Base-by-base conservation (phyloP, 2,888 invertebrate genomes). In the Notocelia uddmanniana region DNA sequence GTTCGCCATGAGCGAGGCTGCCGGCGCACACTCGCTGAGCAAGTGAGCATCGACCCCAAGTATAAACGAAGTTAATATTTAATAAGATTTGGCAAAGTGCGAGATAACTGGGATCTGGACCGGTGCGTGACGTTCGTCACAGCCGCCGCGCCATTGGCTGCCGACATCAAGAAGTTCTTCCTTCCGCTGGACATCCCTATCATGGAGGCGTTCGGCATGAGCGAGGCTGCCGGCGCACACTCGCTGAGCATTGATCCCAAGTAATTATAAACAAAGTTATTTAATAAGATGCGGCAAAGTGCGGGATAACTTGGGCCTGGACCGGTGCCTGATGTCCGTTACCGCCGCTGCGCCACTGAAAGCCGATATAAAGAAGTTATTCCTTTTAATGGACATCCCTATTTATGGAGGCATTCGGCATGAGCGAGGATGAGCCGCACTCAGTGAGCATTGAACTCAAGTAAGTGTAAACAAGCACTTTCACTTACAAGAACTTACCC, bases 291-390 rank as follows among this genome's bases (percentile, higher is more conserved):
- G 31, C 8, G 31, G 0, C 8, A 31, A 31, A 31, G 31, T 8
- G 31, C 8, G 31, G 5, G 31, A 31, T 31, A 31, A 31, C 31
- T 31, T 31, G 31, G 31, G 31, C 31, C 31, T 5, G 8, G 31
- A 31, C 31, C 31, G 31, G 31, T 97, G 97, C 80, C 84, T 90
- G 64, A 89, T 95, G 15, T 96, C 96, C 81, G 94, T 96, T 67
- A 96, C 97, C 2, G 97, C 97, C 0, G 98, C 98, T 0, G 98
- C 98, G 0, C 98, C 98, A 0, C 95, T 98, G 77, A 95, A 97
- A 0, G 93, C 95, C 0, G 98, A 98, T 37, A 95, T 98, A 15
- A 96, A 98, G 85, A 96, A 96, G 83, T 98, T 97, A 92, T 98
- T 98, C 92, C 94, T 97, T 80, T 97, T 97, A 68, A 92, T 98